Base-by-base conservation (phyloP, 2,888 invertebrate genomes). In the Nemurella pictetii region DNA sequence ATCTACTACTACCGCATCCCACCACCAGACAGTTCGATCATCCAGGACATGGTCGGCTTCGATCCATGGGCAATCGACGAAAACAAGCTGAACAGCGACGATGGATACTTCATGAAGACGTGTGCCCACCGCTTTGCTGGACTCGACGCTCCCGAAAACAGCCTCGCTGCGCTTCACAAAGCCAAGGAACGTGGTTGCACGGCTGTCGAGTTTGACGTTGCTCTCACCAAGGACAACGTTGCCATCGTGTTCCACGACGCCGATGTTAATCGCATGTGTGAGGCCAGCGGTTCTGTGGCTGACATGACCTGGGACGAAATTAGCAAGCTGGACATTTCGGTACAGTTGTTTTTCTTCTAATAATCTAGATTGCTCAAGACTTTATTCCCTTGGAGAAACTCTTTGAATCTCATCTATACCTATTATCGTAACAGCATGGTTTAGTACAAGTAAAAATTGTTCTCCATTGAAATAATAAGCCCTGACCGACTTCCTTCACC, bases 71-170 rank as follows among this genome's bases (percentile, higher is more conserved):
- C 75, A n/a, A 25, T 86, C 80, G 87, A 87, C 82, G 89, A 87
- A 82, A 87, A 88, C 80, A 88, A 89, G 82, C 26, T n/a, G 25
- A 81, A 9, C 1, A 25, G 25, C 0, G 28, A 26, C 1, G 87
- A 87, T 85, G 88, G 87, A 83, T 86, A 86, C 73, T 55, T 77
- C 87, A 92, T 94, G 88, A 92, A 91, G 88, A 93, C 94, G 78
- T 93, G 95, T 85, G 96, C 95, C 0, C 96, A 96, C 88, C 92
- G 96, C 88, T 96, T 95, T 3, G 95, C 94, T 15, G 94, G 93
- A 0, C 90, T 94, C 77, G 96, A 96, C 90, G 96, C 95, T 3
- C 96, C 96, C 0, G 96, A 96, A 90, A 96, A 96, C 89, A 96
- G 95, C 87, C 89, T 96, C 87, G 92, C 92, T 84, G 96, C 96